Evolutionary conservation across 1,140 invertebrate species (phyloP).

Genomic region (Scaptomyza hsui): DNA sequence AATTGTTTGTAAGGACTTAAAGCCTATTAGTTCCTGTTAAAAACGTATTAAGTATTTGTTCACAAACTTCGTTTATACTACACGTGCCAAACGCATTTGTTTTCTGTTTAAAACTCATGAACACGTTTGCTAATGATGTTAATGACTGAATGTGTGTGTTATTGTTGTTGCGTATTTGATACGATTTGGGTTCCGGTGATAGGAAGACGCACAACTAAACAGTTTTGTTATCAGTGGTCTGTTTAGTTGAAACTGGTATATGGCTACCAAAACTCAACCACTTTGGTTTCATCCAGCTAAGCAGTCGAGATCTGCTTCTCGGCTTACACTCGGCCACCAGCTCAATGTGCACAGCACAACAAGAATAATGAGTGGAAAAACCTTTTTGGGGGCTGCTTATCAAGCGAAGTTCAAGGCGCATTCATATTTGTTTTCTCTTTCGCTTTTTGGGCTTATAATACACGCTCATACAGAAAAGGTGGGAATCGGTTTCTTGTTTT

Average conservation of each 20-base stretch:
- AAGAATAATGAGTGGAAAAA: background rate
- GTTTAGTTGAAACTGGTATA: conserved; percentile 72
- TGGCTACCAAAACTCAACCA: conserved; percentile 66
- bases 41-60: background rate
- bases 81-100: conserved; percentile 1
- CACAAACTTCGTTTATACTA: background rate
- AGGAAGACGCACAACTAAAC: conserved; percentile 28
- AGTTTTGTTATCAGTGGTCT: conserved; percentile 53
- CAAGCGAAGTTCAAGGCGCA: conserved; percentile 41
- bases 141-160: background rate
- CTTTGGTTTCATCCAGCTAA: conserved; percentile 62
- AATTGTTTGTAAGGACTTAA: too few relatives aligned
- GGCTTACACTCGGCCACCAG: conserved; percentile 1
- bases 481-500: too few relatives aligned
- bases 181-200: conserved; percentile 49
- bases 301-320: conserved; percentile 1
- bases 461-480: too few relatives aligned
- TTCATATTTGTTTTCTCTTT: background rate
- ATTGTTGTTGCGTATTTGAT: background rate
- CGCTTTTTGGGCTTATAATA: background rate
- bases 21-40: background rate
- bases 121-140: conserved; percentile 13
- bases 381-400: conserved; percentile 36
- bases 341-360: background rate
- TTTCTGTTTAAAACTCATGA: background rate